Conservation (phyloP, 2,797 vertebrate species). For the Triplophysa yarkandensis region DNA sequence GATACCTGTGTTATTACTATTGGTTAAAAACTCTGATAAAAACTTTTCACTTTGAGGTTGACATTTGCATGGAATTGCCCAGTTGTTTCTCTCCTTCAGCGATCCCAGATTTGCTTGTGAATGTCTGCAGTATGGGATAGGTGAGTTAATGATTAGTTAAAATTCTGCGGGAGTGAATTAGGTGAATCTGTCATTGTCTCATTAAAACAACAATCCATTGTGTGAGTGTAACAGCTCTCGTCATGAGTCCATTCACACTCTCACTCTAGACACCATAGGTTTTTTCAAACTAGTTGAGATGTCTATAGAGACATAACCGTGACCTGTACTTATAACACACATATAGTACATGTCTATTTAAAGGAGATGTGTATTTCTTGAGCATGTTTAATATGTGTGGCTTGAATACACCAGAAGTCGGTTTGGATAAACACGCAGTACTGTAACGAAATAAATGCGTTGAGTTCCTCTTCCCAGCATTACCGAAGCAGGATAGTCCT, state of each 20-base stretch:
- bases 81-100: no score
- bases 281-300: background rate
- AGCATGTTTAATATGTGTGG: background rate
- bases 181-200: slow-evolving; percentile 54
- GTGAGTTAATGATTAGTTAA: slow-evolving; percentile 54
- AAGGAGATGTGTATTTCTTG: background rate
- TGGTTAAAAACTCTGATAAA: no score
- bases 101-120: slow-evolving; percentile 50
- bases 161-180: slow-evolving; percentile 50
- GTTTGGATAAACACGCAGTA: background rate
- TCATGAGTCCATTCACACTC: slow-evolving; percentile 48
- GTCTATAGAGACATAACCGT: background rate
- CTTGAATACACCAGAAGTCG: background rate
- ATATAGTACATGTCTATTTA: background rate
- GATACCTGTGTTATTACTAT: no score
- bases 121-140: slow-evolving; percentile 34
- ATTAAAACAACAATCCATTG: slow-evolving; percentile 61
- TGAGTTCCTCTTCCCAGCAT: background rate
- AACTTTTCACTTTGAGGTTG: no score
- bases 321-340: background rate
- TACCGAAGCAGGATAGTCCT: background rate
- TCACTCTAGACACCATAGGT: slow-evolving; percentile 4
- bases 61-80: no score
- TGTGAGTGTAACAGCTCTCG: slow-evolving; percentile 42
- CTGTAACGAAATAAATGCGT: background rate